Percentiles rank a stretch among this genome's conserved stretches.
Evolutionary conservation across 2,888 invertebrate genomes (phyloP).

Genomic region (Theretra japonica): DNA sequence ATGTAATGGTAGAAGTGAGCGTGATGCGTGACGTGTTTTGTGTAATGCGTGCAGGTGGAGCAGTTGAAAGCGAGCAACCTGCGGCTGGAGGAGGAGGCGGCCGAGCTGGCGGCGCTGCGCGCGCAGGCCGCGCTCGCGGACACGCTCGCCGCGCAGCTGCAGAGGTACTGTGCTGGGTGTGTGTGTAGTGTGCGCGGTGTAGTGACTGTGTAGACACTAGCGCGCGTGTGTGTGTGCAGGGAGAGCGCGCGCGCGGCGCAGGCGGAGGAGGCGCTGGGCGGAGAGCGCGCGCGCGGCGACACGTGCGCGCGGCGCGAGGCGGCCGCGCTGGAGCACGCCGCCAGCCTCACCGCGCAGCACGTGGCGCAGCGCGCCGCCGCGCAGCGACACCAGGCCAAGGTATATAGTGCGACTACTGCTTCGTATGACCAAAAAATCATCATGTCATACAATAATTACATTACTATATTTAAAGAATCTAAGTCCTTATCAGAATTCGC

Average conservation of each 20-base stretch:
- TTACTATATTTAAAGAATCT: too few relatives aligned
- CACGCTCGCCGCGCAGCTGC: constrained; percentile 68
- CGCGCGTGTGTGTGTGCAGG: constrained; percentile 42
- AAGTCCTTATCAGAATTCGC: too few relatives aligned
- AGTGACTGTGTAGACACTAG: too few relatives aligned
- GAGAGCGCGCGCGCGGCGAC: constrained; percentile 66
- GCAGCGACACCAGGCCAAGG: constrained; percentile 51
- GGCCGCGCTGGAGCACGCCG: constrained; percentile 71
- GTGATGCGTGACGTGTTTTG: neutral
- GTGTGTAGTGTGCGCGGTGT: too few relatives aligned
- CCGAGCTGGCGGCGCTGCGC: constrained; percentile 72
- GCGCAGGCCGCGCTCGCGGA: constrained; percentile 76
- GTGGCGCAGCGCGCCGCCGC: constrained; percentile 53
- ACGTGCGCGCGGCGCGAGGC: constrained; percentile 74
- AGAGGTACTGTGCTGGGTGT: constrained; percentile 54
- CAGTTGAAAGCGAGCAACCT: constrained; percentile 57
- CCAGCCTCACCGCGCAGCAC: constrained; percentile 66
- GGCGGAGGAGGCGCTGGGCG: constrained; percentile 61
- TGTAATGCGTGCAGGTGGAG: constrained; percentile 54
- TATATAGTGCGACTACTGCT: constrained; percentile 30
- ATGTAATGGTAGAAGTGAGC: too few relatives aligned
- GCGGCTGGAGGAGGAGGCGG: constrained; percentile 73
- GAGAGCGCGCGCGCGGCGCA: constrained; percentile 62
- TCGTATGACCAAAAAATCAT: too few relatives aligned
- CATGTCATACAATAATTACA: too few relatives aligned